Conservation (phyloP, 2,113 vertebrate species). For the Tragelaphus imberbis region DNA sequence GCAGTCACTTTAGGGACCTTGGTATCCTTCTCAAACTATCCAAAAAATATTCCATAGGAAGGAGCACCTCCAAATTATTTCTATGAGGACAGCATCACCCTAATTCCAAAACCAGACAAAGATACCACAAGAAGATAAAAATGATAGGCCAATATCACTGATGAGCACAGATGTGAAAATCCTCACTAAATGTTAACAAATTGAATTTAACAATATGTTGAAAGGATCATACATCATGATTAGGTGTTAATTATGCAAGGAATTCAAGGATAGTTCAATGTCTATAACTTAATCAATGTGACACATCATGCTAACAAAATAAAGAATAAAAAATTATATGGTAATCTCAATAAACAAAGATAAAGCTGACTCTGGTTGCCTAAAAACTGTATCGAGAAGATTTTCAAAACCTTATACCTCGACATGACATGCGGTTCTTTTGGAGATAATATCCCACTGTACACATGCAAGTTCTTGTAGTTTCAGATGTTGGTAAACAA, state of each 20-base stretch:
- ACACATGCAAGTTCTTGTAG: conserved; percentile 92
- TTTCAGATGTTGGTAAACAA: conserved; percentile 95
- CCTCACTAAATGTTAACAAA: background rate
- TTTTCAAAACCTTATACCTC: conserved; percentile 80
- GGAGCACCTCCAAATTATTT: background rate
- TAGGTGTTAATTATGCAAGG: background rate
- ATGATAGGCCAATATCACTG: background rate
- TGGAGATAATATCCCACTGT: conserved; percentile 95
- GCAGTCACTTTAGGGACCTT: background rate
- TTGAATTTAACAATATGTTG: background rate
- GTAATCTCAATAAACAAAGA: background rate
- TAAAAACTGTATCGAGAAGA: background rate
- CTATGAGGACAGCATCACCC: background rate
- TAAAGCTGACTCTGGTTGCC: background rate
- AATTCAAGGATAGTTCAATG: background rate
- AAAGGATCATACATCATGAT: background rate
- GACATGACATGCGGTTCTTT: conserved; percentile 92
- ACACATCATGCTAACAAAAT: background rate
- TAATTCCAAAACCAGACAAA: background rate
- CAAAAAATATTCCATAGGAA: background rate
- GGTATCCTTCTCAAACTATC: background rate
- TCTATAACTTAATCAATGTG: background rate
- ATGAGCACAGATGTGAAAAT: background rate
- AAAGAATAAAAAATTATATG: background rate
- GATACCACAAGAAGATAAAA: background rate